Conservation (phyloP, 53 echinoderm and acorn worm genomes). For the Stichopus horrens region DNA sequence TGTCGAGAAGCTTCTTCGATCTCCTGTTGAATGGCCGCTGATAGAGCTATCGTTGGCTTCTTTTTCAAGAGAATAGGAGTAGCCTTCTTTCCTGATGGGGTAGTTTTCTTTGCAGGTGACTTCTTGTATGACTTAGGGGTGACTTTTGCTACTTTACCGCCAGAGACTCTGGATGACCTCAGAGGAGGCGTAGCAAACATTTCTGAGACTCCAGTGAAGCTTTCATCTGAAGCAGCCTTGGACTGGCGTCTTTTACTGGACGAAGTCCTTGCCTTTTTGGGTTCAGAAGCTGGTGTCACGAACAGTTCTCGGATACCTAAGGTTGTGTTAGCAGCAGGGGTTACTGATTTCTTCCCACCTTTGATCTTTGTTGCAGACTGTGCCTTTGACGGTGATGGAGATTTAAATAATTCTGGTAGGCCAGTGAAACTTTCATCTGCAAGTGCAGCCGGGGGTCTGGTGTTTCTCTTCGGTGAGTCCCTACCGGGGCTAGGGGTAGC, state of each 20-base stretch:
- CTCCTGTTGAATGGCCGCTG: constrained; percentile 44
- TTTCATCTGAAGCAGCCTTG: constrained; percentile 64
- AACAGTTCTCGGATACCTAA: constrained; percentile 24
- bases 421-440: constrained; percentile 80
- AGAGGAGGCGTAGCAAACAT: constrained; percentile 88
- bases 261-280: not conserved
- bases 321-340: not conserved
- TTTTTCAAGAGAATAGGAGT: constrained; percentile 48
- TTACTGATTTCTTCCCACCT: constrained; percentile 15
- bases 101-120: constrained; percentile 16
- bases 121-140: constrained; percentile 69
- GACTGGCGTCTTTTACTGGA: constrained; percentile 48
- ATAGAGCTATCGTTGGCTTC: constrained; percentile 42
- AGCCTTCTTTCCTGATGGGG: constrained; percentile 46
- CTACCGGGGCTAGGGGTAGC: constrained; percentile 2
- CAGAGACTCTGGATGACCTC: constrained; percentile 51
- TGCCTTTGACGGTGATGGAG: constrained; percentile 56
- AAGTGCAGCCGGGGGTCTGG: constrained; percentile 54
- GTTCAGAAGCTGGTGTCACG: not conserved
- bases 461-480: constrained; percentile 46
- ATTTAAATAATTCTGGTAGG: constrained; percentile 64
- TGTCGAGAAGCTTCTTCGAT: constrained; percentile 31
- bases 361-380: not conserved
- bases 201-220: constrained; percentile 84
- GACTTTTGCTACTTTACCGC: constrained; percentile 71